Percentiles rank a stretch among this genome's conserved stretches.
These are phyloP conservation scores for Drosophila insularis DNA, from an alignment of 1,140 invertebrate species.

Conservation along the genomic window DNA sequence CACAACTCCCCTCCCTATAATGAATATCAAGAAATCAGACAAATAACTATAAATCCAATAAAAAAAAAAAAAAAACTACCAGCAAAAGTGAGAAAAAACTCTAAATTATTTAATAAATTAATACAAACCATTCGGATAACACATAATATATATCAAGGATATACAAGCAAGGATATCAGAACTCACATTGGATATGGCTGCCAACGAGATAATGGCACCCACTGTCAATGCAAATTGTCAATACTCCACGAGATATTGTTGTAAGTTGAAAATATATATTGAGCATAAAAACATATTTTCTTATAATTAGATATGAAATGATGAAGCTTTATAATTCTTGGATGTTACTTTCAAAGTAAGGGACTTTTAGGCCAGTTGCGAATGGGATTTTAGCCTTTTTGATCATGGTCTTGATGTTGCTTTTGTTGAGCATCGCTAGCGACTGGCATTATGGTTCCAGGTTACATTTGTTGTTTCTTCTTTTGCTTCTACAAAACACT, in stretches of 20 bases:
- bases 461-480: conserved; percentile 41
- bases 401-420: conserved; percentile 37
- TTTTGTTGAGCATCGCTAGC: conserved; percentile 57
- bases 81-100: conserved; percentile 59
- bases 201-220: conserved; percentile 81
- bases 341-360: not conserved
- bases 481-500: conserved; percentile 54
- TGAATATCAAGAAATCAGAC: conserved; percentile 57
- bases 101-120: conserved; percentile 30
- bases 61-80: conserved; percentile 34
- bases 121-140: conserved; percentile 54
- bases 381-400: not conserved
- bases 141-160: conserved; percentile 45
- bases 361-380: not conserved
- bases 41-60: conserved; percentile 17
- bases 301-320: no score
- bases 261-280: conserved; percentile 54
- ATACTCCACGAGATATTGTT: conserved; percentile 81
- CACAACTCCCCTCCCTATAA: conserved; percentile 25
- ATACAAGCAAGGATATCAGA: conserved; percentile 20
- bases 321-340: not conserved
- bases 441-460: conserved; percentile 38
- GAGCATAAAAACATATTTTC: not conserved
- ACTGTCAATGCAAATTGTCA: conserved; percentile 80
- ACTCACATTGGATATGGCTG: conserved; percentile 69